Percentiles rank a stretch among this genome's conserved stretches.
Evolutionary conservation across 1,140 invertebrate species (phyloP).

Genomic region (Sycophila sp.): DNA sequence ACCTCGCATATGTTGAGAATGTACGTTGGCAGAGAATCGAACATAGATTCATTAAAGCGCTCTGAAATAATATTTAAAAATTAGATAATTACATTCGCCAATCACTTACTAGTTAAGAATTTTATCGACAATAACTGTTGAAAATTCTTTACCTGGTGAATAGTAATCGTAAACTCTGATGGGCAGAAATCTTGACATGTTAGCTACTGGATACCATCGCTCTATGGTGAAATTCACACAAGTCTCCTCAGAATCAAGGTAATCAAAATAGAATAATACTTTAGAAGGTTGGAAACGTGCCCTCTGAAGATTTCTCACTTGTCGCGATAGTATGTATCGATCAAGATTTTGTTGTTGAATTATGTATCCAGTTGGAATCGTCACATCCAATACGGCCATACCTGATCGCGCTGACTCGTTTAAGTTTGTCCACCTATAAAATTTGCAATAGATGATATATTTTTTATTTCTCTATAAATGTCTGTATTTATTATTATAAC

Average conservation of each 20-base stretch:
- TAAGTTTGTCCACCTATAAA: slow-evolving; percentile 76
- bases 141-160: slow-evolving; percentile 81
- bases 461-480: not conserved
- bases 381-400: slow-evolving; percentile 90
- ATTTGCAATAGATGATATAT: not conserved
- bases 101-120: not conserved
- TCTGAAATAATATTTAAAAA: slow-evolving; percentile 71
- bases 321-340: slow-evolving; percentile 78
- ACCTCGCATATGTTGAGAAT: slow-evolving; percentile 95
- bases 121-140: too few species aligned
- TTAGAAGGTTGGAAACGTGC: slow-evolving; percentile 85
- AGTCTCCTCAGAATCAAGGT: slow-evolving; percentile 82
- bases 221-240: slow-evolving; percentile 94
- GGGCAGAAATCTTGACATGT: slow-evolving; percentile 92
- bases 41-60: slow-evolving; percentile 93
- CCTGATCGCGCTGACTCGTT: slow-evolving; percentile 87
- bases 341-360: slow-evolving; percentile 91
- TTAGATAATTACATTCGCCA: not conserved
- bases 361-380: slow-evolving; percentile 93
- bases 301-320: slow-evolving; percentile 82
- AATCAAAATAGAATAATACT: slow-evolving; percentile 95
- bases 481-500: not conserved
- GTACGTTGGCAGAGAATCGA: slow-evolving; percentile 89
- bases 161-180: slow-evolving; percentile 96
- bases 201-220: slow-evolving; percentile 95